Conservation (phyloP, 2,888 invertebrate genomes). For the Timema podura region DNA sequence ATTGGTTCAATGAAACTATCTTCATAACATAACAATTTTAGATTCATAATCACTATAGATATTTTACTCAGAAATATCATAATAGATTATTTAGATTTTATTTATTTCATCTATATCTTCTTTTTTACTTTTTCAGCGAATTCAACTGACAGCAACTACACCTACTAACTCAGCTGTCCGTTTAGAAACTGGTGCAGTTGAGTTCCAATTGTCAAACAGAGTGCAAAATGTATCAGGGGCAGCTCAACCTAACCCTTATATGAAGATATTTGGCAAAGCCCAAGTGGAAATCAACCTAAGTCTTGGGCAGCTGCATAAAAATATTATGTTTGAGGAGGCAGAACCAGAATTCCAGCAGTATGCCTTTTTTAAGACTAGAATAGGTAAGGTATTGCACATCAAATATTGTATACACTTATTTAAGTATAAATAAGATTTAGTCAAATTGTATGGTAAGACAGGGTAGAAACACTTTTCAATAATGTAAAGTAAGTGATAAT, state of each 20-base stretch:
- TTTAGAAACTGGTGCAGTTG: conserved; percentile 90
- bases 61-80: neutral
- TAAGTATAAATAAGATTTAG: too few relatives aligned
- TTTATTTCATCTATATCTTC: neutral
- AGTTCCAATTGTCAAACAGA: conserved; percentile 89
- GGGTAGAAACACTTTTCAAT: too few relatives aligned
- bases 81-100: neutral
- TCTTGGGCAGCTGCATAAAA: conserved; percentile 88
- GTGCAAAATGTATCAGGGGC: conserved; percentile 77
- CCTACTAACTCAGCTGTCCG: conserved; percentile 96
- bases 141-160: conserved; percentile 96
- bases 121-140: conserved; percentile 55
- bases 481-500: too few relatives aligned
- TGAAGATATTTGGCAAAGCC: conserved; percentile 72
- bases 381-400: conserved; percentile 63
- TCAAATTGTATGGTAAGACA: too few relatives aligned
- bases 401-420: too few relatives aligned
- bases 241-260: conserved; percentile 55
- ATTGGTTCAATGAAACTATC: too few relatives aligned
- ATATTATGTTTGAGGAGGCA: conserved; percentile 95
- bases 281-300: conserved; percentile 92
- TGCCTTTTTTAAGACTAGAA: conserved; percentile 95
- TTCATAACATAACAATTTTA: too few relatives aligned
- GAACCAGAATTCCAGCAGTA: conserved; percentile 97
- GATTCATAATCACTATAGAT: neutral